These are phyloP conservation scores for Escarpia spicata DNA, from an alignment of 2,888 invertebrate genomes.

Conservation along the genomic window DNA sequence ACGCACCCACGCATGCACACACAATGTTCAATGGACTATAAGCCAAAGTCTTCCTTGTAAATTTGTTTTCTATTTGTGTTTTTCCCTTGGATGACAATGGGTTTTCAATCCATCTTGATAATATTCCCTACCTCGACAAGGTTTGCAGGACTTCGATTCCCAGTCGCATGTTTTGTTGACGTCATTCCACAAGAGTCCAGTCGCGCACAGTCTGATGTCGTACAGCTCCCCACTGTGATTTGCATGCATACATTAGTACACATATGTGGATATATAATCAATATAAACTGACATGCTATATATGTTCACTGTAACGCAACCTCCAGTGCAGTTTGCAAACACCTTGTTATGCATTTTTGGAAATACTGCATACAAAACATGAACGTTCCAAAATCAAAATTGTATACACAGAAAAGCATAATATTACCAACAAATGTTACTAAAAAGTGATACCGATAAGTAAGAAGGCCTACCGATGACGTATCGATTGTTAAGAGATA, in stretches of 20 bases:
- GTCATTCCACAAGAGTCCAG: background rate
- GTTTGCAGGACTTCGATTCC: background rate
- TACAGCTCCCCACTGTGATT: background rate
- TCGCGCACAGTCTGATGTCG: background rate
- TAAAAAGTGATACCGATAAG: background rate
- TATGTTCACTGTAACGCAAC: background rate
- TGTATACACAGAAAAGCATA: background rate
- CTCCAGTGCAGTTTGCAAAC: background rate
- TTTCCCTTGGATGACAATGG: too few species aligned
- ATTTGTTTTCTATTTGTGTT: too few species aligned
- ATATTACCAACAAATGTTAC: background rate
- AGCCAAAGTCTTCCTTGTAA: too few species aligned
- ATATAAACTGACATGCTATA: background rate
- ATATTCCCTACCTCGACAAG: background rate
- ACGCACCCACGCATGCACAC: too few species aligned
- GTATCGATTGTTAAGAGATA: background rate
- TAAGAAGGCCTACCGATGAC: background rate
- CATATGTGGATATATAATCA: background rate
- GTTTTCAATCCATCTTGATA: background rate
- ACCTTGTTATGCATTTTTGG: background rate
- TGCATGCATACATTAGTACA: background rate
- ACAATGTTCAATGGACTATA: too few species aligned
- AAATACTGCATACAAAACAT: background rate
- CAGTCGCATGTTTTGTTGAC: background rate
- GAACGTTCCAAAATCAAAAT: background rate